Evolutionary conservation across 2,888 invertebrate species (phyloP).

Genomic region (Ephialtes manifestator): DNA sequence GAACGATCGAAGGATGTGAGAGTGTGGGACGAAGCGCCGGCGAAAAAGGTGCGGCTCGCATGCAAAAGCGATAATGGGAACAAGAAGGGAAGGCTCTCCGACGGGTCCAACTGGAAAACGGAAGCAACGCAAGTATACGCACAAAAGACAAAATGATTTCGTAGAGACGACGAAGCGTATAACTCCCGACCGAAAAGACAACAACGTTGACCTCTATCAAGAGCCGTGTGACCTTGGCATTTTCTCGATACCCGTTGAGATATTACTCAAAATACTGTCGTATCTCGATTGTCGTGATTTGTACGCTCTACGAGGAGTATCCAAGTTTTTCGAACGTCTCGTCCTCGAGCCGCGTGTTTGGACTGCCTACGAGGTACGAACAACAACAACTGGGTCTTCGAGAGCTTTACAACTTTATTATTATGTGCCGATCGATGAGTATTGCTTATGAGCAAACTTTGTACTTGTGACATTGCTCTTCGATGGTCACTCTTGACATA

Average conservation of each 20-base stretch:
- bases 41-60: constrained; percentile 34
- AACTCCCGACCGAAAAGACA: background rate
- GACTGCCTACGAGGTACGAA: constrained; percentile 78
- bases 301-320: constrained; percentile 73
- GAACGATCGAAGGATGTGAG: background rate
- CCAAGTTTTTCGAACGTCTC: constrained; percentile 74
- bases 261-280: constrained; percentile 77
- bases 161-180: constrained; percentile 49
- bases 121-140: constrained; percentile 39
- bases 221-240: constrained; percentile 30
- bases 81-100: constrained; percentile 26
- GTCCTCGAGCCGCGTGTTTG: constrained; percentile 75
- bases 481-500: background rate
- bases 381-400: background rate
- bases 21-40: constrained; percentile 3
- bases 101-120: constrained; percentile 22
- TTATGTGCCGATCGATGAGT: background rate
- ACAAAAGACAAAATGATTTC: background rate
- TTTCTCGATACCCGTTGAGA: constrained; percentile 76
- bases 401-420: background rate
- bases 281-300: constrained; percentile 76
- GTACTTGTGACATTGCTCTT: background rate
- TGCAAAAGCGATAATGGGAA: constrained; percentile 51
- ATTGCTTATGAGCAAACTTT: background rate
- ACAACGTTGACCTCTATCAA: background rate